Evolutionary conservation across 2,797 vertebrate genomes (phyloP), one percentile per base, ranked within the genome.

Genomic region (Pseudocheirus occidentalis): DNA sequence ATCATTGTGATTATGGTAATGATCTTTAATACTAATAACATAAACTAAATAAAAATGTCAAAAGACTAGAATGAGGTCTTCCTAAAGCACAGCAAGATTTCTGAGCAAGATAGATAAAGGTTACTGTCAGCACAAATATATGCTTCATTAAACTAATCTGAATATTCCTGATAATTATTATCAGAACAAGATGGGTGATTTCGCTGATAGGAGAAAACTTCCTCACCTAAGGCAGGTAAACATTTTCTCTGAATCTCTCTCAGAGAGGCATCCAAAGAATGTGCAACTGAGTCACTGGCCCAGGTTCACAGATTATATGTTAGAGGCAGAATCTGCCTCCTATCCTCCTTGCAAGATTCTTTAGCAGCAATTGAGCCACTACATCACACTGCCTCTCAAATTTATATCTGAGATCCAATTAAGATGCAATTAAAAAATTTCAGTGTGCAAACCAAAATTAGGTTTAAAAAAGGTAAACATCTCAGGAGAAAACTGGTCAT

Each of bases 41-140:
- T 93, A 97, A 95, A 96, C 91, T 97, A 97, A 96, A 73, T 87
- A 97, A 92, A 87, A 93, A 97, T 95, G 95, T 96, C 81, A 97
- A 96, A 97, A 96, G 94, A 90, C 55, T 92, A 97, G 95, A 97
- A 96, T 94, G 73, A 87, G 24, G 24, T 87, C 24, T 50, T 50
- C 7, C 40, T 12, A 96, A 95, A 97, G 87, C 4, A 87, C 55
- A 97, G 93, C 95, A 94, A 97, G 92, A 81, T 10, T 97, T 95
- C 57, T 73, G 59, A 97, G 96, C 34, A 97, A 92, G 46, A 97
- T 2, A 96, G 97, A 92, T 90, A 95, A 56, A 55, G 90, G 97
- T 97, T 97, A 97, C 91, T 97, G 90, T 93, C 94, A 97, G 94
- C 97, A 94, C 91, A 97, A 94, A 59, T 95, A 93, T 18, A 66